These are phyloP conservation scores for Arion vulgaris DNA, from an alignment of 1,140 invertebrate genomes.

Conservation along the genomic window DNA sequence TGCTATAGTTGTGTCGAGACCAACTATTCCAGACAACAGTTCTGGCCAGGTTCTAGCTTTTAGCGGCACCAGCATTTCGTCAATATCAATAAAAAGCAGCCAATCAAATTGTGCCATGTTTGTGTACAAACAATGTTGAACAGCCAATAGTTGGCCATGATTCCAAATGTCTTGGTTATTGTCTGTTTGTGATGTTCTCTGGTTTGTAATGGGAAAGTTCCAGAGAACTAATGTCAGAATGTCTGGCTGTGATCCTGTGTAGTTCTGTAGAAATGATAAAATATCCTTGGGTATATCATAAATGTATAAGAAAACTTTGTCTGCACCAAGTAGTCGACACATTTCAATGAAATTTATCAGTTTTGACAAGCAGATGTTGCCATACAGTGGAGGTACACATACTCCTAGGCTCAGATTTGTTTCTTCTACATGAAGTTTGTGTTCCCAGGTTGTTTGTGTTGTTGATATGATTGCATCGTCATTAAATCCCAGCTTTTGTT, in stretches of 20 bases:
- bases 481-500: background rate
- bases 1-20: conserved; percentile 33
- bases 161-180: conserved; percentile 63
- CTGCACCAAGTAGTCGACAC: conserved; percentile 61
- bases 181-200: background rate
- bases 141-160: conserved; percentile 67
- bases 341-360: conserved; percentile 70
- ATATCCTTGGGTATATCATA: conserved; percentile 55
- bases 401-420: conserved; percentile 71
- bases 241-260: conserved; percentile 47
- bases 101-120: conserved; percentile 64
- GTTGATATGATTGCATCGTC: background rate
- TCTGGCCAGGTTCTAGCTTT: conserved; percentile 46
- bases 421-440: background rate
- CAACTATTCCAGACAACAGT: conserved; percentile 41
- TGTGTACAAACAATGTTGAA: conserved; percentile 70
- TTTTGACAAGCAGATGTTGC: conserved; percentile 55
- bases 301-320: conserved; percentile 65
- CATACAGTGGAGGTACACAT: conserved; percentile 71
- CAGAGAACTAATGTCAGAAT: conserved; percentile 55
- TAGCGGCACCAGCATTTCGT: conserved; percentile 70
- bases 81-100: conserved; percentile 69
- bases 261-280: conserved; percentile 54
- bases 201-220: conserved; percentile 52
- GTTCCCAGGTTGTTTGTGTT: background rate